phyloP scores from a whole-genome alignment of 2,888 invertebrate species.

The Tetranychus piercei region DNA sequence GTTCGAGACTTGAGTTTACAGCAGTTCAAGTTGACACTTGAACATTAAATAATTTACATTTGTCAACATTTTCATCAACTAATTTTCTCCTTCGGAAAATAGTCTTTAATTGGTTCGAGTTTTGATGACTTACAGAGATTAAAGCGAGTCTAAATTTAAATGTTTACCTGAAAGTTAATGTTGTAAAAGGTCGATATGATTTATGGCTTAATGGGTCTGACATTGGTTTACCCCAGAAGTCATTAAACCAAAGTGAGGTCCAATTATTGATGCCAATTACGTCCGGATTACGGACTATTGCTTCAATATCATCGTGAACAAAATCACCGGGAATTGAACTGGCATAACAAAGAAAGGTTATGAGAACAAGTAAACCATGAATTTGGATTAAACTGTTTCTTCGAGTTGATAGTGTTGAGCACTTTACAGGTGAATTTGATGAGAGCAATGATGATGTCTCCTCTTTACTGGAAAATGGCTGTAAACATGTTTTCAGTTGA shows the following conservation, averaged over 20 bases:
- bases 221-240: slow-evolving; percentile 81
- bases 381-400: neutral
- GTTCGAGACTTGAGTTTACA: too few species aligned
- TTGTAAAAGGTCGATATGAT: slow-evolving; percentile 65
- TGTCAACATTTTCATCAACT: too few species aligned
- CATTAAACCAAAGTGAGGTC: slow-evolving; percentile 48
- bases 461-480: too few species aligned
- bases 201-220: slow-evolving; percentile 62
- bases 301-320: slow-evolving; percentile 71
- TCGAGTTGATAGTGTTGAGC: neutral
- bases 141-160: neutral
- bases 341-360: slow-evolving; percentile 22
- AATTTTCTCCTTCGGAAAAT: too few species aligned
- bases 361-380: slow-evolving; percentile 19
- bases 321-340: slow-evolving; percentile 52
- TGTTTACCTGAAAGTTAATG: slow-evolving; percentile 56
- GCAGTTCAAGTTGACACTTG: too few species aligned
- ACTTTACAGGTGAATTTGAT: neutral
- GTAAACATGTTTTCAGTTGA: too few species aligned
- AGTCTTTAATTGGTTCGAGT: too few species aligned
- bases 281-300: slow-evolving; percentile 59
- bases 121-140: too few species aligned
- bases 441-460: too few species aligned
- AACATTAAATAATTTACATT: too few species aligned
- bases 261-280: slow-evolving; percentile 49